These are phyloP conservation scores for Synergus umbraculus DNA, from an alignment of 2,888 invertebrate genomes.

Conservation along the genomic window DNA sequence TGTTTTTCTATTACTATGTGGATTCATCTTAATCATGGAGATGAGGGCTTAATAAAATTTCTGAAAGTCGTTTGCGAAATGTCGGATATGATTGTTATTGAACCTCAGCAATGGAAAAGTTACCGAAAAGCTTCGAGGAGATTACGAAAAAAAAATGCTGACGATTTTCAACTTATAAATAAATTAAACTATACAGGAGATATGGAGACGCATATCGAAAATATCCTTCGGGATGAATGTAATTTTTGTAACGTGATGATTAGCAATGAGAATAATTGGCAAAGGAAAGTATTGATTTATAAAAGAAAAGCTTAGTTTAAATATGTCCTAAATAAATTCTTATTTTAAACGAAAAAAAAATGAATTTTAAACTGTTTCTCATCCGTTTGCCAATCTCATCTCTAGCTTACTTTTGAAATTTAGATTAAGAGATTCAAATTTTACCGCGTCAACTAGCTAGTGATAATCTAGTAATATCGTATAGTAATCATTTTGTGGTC, in stretches of 20 bases:
- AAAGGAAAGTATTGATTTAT: slow-evolving; percentile 84
- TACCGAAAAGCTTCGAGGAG: slow-evolving; percentile 87
- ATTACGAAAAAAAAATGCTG: slow-evolving; percentile 81
- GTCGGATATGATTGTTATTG: slow-evolving; percentile 83
- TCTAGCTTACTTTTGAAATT: too few relatives aligned
- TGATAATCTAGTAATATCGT: background rate
- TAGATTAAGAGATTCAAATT: too few relatives aligned
- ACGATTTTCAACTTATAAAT: slow-evolving; percentile 81
- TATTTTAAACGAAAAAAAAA: too few relatives aligned
- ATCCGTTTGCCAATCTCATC: too few relatives aligned
- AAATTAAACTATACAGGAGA: slow-evolving; percentile 81
- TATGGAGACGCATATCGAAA: slow-evolving; percentile 82
- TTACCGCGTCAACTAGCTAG: background rate
- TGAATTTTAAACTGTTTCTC: too few relatives aligned
- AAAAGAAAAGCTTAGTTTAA: slow-evolving; percentile 65
- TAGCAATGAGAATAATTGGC: slow-evolving; percentile 83
- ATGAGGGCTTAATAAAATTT: slow-evolving; percentile 84
- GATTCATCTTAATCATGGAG: slow-evolving; percentile 92
- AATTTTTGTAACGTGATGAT: slow-evolving; percentile 80
- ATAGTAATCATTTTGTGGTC: background rate
- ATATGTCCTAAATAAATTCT: background rate
- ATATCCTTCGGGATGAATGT: slow-evolving; percentile 77
- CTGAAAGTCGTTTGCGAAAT: slow-evolving; percentile 80
- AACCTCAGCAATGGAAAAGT: slow-evolving; percentile 93
- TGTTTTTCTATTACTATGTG: slow-evolving; percentile 94